Conservation (phyloP, 2,888 invertebrate genomes). For the Allolobophora icterica region DNA sequence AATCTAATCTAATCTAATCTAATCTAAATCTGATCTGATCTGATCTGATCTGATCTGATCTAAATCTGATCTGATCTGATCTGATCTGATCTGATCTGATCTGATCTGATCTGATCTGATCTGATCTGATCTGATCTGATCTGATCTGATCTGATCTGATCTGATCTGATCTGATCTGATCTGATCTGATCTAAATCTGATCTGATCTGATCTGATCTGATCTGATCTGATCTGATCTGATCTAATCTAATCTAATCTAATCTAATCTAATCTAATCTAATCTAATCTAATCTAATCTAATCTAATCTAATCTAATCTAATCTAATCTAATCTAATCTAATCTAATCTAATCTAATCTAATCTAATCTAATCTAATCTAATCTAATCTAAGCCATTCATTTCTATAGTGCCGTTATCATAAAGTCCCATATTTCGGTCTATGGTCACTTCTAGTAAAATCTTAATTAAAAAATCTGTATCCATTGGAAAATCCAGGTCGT, state of each 20-base stretch:
- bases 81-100: not conserved
- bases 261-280: not conserved
- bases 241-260: not conserved
- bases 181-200: not conserved
- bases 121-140: not conserved
- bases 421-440: too few relatives aligned
- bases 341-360: not conserved
- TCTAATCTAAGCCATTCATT: not conserved
- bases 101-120: not conserved
- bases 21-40: not conserved
- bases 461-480: too few relatives aligned
- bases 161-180: not conserved
- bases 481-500: too few relatives aligned
- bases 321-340: not conserved
- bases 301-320: not conserved
- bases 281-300: not conserved
- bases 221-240: not conserved
- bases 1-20: slow-evolving; percentile 1
- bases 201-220: not conserved
- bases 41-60: not conserved
- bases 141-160: not conserved
- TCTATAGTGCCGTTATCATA: too few relatives aligned
- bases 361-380: not conserved
- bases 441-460: too few relatives aligned
- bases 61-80: not conserved